Percentiles rank a stretch among this genome's conserved stretches.
phyloP scores from a whole-genome alignment of 2,797 vertebrate genomes.

The Cossypha heuglini region DNA sequence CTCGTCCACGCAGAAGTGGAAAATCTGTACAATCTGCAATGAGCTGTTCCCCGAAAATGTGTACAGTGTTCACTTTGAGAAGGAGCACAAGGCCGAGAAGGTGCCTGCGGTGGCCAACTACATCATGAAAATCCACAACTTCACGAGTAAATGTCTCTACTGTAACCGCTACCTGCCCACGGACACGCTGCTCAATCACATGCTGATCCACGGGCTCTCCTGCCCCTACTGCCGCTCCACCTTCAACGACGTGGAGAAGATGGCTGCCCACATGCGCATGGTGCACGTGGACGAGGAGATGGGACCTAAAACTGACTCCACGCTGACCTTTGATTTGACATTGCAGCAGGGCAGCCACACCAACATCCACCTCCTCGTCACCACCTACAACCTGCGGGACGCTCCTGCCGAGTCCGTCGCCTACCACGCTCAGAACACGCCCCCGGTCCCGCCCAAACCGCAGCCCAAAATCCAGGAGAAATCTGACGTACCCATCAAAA shows the following conservation, averaged over 20 bases:
- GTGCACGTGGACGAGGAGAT: slow-evolving; percentile 91
- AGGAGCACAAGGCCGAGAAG: slow-evolving; percentile 98
- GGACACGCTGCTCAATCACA: slow-evolving; percentile 95
- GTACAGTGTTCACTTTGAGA: slow-evolving; percentile 96
- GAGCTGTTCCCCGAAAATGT: slow-evolving; percentile 98
- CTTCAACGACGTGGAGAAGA: slow-evolving; percentile 98
- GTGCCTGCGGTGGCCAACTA: slow-evolving; percentile 97
- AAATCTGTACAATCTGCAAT: slow-evolving; percentile 99
- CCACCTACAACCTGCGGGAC: slow-evolving; percentile 95
- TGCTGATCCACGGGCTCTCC: slow-evolving; percentile 96
- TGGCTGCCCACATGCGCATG: slow-evolving; percentile 95
- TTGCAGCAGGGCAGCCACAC: slow-evolving; percentile 98
- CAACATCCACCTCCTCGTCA: slow-evolving; percentile 95
- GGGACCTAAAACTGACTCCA: slow-evolving; percentile 92
- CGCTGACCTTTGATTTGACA: slow-evolving; percentile 95
- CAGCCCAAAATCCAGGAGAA: slow-evolving; percentile 85
- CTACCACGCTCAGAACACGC: slow-evolving; percentile 91
- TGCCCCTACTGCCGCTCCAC: slow-evolving; percentile 95
- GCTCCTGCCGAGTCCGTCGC: slow-evolving; percentile 94
- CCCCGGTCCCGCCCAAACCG: slow-evolving; percentile 76
- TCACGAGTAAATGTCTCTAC: slow-evolving; percentile 99
- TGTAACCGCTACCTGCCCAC: slow-evolving; percentile 98
- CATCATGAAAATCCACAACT: slow-evolving; percentile 99
- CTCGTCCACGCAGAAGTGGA: slow-evolving; percentile 98
- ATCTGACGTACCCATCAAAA: slow-evolving; percentile 81